These are phyloP conservation scores for Aricia artaxerxes DNA, from an alignment of 2,888 invertebrate species.

Conservation along the genomic window DNA sequence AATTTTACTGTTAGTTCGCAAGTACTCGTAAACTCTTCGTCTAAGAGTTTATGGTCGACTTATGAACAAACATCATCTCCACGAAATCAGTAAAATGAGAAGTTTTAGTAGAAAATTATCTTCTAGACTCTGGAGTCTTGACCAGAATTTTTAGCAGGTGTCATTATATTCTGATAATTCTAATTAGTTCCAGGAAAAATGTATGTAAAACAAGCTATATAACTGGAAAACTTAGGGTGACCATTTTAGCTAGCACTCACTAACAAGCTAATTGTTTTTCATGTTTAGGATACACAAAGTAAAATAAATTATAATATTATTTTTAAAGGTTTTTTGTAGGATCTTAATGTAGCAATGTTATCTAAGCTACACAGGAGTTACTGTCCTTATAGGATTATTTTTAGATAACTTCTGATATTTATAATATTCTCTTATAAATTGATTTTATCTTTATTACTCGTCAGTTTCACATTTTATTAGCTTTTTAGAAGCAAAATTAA, in stretches of 20 bases:
- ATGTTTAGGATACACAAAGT: no score
- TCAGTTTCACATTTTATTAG: background rate
- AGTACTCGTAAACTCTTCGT: slow-evolving; percentile 14
- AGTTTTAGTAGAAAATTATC: slow-evolving; percentile 4
- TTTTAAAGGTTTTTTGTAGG: no score
- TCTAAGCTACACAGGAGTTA: no score
- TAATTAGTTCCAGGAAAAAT: background rate
- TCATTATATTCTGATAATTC: background rate
- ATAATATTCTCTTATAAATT: background rate
- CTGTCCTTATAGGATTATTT: no score
- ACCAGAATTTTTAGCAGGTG: background rate
- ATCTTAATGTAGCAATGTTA: no score
- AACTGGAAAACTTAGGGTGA: no score
- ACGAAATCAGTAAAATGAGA: slow-evolving; percentile 15
- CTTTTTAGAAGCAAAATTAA: background rate
- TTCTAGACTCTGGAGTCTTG: background rate
- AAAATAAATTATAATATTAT: no score
- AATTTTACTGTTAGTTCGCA: slow-evolving; percentile 18
- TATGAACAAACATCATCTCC: slow-evolving; percentile 12
- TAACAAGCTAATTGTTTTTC: no score
- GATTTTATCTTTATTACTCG: background rate
- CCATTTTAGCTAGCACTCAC: no score
- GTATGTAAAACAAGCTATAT: background rate
- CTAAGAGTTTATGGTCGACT: slow-evolving; percentile 24
- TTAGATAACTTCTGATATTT: no score